A percentile compares a stretch with the other conserved stretches of the same genome.
Conservation (phyloP, 2,797 vertebrate species). For the Eptatretus atami region DNA sequence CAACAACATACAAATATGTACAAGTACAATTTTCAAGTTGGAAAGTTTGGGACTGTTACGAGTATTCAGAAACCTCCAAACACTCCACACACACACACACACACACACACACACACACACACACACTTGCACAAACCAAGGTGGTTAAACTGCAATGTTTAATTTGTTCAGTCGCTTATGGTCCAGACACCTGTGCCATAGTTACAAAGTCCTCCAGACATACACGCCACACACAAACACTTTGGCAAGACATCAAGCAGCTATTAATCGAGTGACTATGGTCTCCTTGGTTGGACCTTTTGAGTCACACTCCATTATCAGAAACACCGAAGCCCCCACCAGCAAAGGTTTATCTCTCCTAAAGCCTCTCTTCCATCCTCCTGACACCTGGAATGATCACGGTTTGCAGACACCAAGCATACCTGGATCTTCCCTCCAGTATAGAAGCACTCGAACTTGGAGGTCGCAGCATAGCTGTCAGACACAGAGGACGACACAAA, state of each 20-base stretch:
- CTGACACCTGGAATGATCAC: no score
- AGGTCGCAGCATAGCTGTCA: conserved; percentile 31
- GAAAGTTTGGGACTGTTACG: no score
- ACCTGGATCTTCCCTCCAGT: conserved; percentile 81
- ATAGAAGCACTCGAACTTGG: conserved; percentile 71
- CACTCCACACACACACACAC: neutral
- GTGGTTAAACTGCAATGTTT: neutral
- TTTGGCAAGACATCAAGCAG: no score
- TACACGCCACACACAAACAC: neutral
- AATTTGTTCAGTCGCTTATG: neutral
- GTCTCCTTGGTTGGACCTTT: no score
- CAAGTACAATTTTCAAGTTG: no score
- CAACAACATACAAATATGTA: no score
- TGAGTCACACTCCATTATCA: no score
- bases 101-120: neutral
- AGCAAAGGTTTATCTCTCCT: no score
- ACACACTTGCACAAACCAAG: neutral
- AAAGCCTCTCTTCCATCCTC: no score
- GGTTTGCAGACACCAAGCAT: conserved; percentile 7
- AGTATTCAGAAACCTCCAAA: neutral
- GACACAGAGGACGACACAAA: neutral
- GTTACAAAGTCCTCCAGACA: neutral
- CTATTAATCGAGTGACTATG: no score
- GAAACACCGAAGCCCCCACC: no score
- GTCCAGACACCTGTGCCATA: no score